Base-by-base conservation (phyloP, 2,797 vertebrate genomes). In the Tadarida brasiliensis region DNA sequence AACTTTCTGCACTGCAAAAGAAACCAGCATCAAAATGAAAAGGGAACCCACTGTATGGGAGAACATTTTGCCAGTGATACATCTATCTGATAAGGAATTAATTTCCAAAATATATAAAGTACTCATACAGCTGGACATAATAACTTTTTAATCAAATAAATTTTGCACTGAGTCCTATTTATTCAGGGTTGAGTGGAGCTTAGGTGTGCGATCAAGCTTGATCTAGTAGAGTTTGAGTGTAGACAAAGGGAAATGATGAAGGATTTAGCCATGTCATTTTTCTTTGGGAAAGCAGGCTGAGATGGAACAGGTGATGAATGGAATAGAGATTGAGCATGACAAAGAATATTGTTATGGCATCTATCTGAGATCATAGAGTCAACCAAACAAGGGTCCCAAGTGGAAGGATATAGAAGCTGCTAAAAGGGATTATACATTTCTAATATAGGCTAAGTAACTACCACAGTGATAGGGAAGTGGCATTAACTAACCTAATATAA, bases 121-220 rank as follows among this genome's bases (percentile, higher is more conserved):
- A 44, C 39, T 44, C 7, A 7, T 44, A 44, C 39, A 44, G 7
- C 39, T 44, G 39, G 39, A 44, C 39, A 44, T 44, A 44, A 44
- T 44, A 44, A 44, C 39, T 44, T 44, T 44, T 30, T 44, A n/a
- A 70, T 19, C 11, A 90, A 95, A 84, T 49, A 44, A 67, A 56
- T 73, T 92, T 94, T 80, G 56, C 19, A 92, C 15, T 47, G 39
- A 92, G 19, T 63, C 7, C 15, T 82, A 44, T 47, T 93, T 84
- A 44, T 90, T 82, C n/a, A 57, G 63, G 1, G 2, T 49, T 78
- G n/a, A 4, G 3, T 84, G 24, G 9, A 56, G 30, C 5, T 71
- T 44, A 54, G 71, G 28, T 61, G 2, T n/a, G 7, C 20, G 65
- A 33, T 84, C 30, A 92, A 65, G 26, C 1, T 89, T 44, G 20